These are phyloP conservation scores for Nothoprocta perdicaria DNA, from an alignment of 2,113 vertebrate genomes.

Conservation along the genomic window DNA sequence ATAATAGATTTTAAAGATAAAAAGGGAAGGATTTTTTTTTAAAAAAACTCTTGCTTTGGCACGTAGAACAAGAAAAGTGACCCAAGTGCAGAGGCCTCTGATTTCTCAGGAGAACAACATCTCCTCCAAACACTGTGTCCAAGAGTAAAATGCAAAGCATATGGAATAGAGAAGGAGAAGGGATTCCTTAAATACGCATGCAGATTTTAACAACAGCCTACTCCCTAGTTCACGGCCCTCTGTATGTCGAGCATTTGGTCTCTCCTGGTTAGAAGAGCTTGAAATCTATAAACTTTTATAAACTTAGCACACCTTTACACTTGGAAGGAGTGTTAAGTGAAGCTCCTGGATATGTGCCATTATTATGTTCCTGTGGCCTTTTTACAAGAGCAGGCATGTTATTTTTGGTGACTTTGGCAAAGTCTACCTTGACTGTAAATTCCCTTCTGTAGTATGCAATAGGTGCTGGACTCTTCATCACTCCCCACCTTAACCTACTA, in stretches of 20 bases:
- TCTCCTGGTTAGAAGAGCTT: neutral
- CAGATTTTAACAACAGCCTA: neutral
- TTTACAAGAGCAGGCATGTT: neutral
- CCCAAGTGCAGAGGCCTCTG: neutral
- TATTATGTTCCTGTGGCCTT: neutral
- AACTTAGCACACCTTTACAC: slow-evolving; percentile 1
- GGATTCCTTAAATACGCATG: neutral
- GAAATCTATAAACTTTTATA: slow-evolving; percentile 10
- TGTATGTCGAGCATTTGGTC: neutral
- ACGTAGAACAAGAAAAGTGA: neutral
- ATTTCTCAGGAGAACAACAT: neutral
- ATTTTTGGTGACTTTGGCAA: neutral
- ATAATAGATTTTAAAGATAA: neutral
- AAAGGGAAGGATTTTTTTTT: neutral
- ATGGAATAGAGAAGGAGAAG: neutral
- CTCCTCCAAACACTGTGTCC: neutral
- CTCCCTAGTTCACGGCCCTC: neutral
- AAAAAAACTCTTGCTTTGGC: neutral
- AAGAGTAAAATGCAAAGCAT: slow-evolving; percentile 42
- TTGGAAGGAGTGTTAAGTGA: neutral
- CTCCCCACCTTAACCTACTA: neutral
- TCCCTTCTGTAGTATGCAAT: neutral
- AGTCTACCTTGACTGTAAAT: neutral
- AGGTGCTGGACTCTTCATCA: neutral
- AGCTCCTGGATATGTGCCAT: neutral